A percentile compares a stretch with the other conserved stretches of the same genome.
Evolutionary conservation across 2,888 invertebrate species (phyloP).

Genomic region (Sarcophaga carnaria): DNA sequence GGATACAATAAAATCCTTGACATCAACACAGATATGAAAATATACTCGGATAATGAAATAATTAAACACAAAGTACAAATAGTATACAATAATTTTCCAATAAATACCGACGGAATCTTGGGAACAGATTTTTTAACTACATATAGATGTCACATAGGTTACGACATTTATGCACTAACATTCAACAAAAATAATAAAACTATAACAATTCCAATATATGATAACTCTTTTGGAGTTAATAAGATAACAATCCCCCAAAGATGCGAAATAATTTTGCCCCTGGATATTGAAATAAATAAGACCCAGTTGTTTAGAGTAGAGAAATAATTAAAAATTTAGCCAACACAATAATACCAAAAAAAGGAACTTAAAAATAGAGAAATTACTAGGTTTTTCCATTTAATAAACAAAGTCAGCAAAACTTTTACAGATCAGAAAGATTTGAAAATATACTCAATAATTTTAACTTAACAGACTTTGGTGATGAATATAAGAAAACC

Average conservation of each 20-base stretch:
- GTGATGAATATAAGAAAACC: neutral
- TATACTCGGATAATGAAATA: conserved; percentile 2
- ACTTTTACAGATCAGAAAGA: neutral
- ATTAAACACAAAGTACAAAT: conserved; percentile 11
- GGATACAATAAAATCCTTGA: conserved; percentile 7
- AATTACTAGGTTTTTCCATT: no score
- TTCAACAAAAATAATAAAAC: neutral
- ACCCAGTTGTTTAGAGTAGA: neutral
- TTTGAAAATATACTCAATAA: neutral
- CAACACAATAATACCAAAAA: no score
- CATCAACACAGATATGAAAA: neutral
- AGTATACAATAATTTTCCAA: neutral
- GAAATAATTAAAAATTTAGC: neutral
- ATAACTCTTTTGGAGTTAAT: neutral
- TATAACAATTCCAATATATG: conserved; percentile 5
- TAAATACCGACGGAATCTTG: neutral
- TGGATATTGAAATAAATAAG: neutral
- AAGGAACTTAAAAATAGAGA: no score
- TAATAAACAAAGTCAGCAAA: neutral
- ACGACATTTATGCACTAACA: neutral
- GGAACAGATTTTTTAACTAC: conserved; percentile 1
- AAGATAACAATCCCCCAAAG: neutral
- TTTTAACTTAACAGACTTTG: neutral
- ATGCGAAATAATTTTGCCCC: conserved; percentile 2
- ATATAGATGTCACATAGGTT: neutral